Base-by-base conservation (phyloP, 2,888 invertebrate species). In the Andrena haemorrhoa region DNA sequence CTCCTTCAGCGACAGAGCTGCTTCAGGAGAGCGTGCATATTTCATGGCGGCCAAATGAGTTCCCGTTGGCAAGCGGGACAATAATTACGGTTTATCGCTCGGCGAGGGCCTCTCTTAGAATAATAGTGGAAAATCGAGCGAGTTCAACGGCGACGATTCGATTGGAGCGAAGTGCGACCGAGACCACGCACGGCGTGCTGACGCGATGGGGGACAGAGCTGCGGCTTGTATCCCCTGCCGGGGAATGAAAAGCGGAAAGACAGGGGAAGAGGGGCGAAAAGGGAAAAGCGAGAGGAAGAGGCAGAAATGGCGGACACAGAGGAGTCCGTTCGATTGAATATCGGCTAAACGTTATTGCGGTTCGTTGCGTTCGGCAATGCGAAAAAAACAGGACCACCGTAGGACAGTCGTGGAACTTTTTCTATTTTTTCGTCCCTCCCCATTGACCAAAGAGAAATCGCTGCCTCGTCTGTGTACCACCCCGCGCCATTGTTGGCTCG, bases 261-360 rank as follows among this genome's bases (percentile, higher is more conserved):
- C 60, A 47, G 31, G 58, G 58, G 47, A 26, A 26, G n/a, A 69
- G 23, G 12, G 8, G 5, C 10, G 33, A 7, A 7, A 31, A 29
- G 5, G 35, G 23, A 23, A 26, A 56, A 56, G 8, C 33, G 29
- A 53, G 56, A 49, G 70, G 70, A 66, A 53, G 49, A 53, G 58
- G 33, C 23, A 68, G 53, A 51, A 49, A 74, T 10, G 68, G 51
- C 49, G 78, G 71, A 33, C 29, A 56, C 41, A 53, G 56, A 70
- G 69, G 41, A 63, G 78, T 65, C 64, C 65, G 73, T 74, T 84
- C 84, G 77, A 87, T 86, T 70, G 85, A 87, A 85, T 87, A 87
- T 87, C 85, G 87, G 66, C 75, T 80, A 71, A 77, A 77, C 77
- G 87, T 87, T 87, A 87, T 80, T 78, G 77, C 79, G 87, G 78